Percentiles rank a stretch among this genome's conserved stretches.
Evolutionary conservation across 2,888 invertebrate genomes (phyloP).

Genomic region (Hypsopygia costalis): DNA sequence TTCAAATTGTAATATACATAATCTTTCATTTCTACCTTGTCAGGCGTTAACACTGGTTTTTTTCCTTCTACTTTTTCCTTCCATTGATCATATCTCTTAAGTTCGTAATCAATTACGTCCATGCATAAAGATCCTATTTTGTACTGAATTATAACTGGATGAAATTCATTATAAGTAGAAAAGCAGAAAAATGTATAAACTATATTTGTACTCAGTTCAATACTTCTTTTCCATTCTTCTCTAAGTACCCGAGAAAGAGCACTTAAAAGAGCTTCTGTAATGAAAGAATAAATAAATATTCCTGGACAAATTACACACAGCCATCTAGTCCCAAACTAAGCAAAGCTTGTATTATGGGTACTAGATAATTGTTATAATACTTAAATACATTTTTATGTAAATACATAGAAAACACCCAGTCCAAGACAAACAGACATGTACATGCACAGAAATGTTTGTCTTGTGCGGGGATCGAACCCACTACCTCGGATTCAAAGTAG

Average conservation of each 20-base stretch:
- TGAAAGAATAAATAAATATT: too few relatives aligned
- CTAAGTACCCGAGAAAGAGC: conserved; percentile 96
- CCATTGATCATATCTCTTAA: conserved; percentile 96
- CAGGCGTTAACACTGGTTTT: conserved; percentile 63
- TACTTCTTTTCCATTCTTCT: conserved; percentile 98
- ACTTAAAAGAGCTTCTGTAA: conserved; percentile 94
- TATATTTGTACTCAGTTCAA: conserved; percentile 97
- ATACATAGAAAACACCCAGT: too few relatives aligned
- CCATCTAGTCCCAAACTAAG: too few relatives aligned
- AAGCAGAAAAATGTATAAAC: conserved; percentile 98
- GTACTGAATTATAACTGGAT: conserved; percentile 95
- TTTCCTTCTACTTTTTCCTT: conserved; percentile 82
- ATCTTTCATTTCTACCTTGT: conserved; percentile 56
- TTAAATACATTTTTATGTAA: too few relatives aligned
- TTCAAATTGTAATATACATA: too few relatives aligned
- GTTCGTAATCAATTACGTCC: conserved; percentile 97
- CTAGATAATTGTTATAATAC: too few relatives aligned
- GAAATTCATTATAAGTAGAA: conserved; percentile 97
- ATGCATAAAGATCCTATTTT: conserved; percentile 98
- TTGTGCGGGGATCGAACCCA: too few relatives aligned
- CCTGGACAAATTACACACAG: too few relatives aligned
- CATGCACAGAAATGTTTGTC: too few relatives aligned
- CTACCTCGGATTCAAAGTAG: too few relatives aligned
- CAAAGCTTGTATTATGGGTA: too few relatives aligned
- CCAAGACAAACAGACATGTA: too few relatives aligned